phyloP scores from a whole-genome alignment of 64 coral and sea anemone genomes.

The Porites lutea region DNA sequence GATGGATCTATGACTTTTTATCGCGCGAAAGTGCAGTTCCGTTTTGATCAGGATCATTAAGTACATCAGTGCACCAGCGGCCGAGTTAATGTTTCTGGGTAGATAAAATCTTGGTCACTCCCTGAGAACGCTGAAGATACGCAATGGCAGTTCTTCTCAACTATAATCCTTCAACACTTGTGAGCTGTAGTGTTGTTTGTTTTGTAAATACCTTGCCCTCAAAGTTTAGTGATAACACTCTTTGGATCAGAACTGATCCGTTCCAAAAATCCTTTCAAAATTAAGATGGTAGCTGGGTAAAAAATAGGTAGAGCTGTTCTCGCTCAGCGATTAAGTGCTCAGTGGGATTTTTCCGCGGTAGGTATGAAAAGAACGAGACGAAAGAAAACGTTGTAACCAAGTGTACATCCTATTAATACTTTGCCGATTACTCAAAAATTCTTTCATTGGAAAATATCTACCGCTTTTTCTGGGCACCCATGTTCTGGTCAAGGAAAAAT shows the following conservation, averaged over 20 bases:
- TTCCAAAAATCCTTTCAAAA: neutral
- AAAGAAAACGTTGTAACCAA: too few species aligned
- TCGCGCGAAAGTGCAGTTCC: neutral
- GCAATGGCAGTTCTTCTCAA: neutral
- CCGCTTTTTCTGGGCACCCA: too few species aligned
- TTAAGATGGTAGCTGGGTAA: neutral
- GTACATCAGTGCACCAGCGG: neutral
- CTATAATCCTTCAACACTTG: neutral
- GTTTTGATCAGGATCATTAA: neutral
- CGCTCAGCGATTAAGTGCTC: too few species aligned
- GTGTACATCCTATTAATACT: too few species aligned
- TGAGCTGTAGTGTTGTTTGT: neutral
- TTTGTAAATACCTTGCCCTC: neutral
- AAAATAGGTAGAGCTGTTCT: too few species aligned
- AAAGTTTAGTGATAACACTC: neutral
- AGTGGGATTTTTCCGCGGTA: too few species aligned
- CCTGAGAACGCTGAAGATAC: neutral
- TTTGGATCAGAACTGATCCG: neutral
- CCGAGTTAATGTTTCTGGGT: neutral
- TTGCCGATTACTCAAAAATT: too few species aligned
- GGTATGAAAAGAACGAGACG: too few species aligned
- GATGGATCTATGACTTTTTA: too few species aligned
- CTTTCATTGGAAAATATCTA: too few species aligned
- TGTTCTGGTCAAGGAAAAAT: too few species aligned
- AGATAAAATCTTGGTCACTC: neutral